These are phyloP conservation scores for Galagoides demidoff DNA, from an alignment of 2,797 vertebrate genomes.

Conservation along the genomic window DNA sequence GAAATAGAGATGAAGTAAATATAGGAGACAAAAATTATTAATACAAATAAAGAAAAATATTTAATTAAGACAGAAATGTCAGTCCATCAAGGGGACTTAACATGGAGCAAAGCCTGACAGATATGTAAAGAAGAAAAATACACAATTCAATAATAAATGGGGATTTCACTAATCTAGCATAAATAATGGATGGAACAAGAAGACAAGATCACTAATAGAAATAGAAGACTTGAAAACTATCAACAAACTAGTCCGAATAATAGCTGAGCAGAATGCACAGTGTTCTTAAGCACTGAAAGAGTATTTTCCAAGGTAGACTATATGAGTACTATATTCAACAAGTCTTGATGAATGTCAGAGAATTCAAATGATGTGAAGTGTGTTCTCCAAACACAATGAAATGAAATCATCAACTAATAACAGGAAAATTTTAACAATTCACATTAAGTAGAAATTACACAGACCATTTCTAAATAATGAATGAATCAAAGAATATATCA, in stretches of 20 bases:
- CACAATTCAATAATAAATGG: background rate
- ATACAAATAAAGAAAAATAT: background rate
- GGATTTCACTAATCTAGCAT: background rate
- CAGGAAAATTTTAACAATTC: background rate
- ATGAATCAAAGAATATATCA: background rate
- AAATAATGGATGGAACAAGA: background rate
- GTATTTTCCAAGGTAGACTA: background rate
- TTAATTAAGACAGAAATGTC: background rate
- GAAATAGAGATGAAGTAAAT: background rate
- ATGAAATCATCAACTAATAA: background rate
- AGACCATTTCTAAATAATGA: background rate
- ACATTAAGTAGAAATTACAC: background rate
- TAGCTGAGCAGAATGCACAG: too few species aligned
- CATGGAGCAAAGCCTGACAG: background rate
- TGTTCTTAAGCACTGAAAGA: too few species aligned
- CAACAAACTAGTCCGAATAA: too few species aligned
- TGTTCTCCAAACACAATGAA: background rate
- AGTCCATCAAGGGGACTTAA: too few species aligned
- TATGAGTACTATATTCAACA: too few species aligned
- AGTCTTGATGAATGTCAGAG: background rate
- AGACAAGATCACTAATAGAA: background rate
- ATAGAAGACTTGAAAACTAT: too few species aligned
- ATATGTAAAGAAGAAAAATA: background rate
- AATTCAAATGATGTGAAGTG: background rate
- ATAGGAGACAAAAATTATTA: background rate